phyloP scores from a whole-genome alignment of 2,797 vertebrate species.

The Paratrypauchen microcephalus region DNA sequence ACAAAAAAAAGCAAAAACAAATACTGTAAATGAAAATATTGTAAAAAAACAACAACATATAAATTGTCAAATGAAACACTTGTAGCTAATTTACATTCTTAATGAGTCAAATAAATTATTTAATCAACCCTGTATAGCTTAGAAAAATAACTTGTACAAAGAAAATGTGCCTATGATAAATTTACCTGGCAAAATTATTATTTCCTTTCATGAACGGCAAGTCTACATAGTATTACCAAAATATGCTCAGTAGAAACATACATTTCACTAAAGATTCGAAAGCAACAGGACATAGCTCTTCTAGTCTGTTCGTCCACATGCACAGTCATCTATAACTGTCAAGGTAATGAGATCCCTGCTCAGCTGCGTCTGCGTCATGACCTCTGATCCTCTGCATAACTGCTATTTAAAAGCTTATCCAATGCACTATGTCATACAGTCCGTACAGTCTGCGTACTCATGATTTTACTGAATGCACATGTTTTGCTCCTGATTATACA shows the following conservation, averaged over 20 bases:
- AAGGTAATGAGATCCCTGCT: slow-evolving; percentile 69
- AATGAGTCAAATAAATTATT: too few species aligned
- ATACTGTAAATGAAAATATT: too few species aligned
- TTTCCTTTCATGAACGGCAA: too few species aligned
- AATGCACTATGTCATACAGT: slow-evolving; percentile 34
- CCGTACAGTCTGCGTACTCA: slow-evolving; percentile 48
- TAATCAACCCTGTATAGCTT: too few species aligned
- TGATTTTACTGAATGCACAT: slow-evolving; percentile 30
- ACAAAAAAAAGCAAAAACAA: too few species aligned
- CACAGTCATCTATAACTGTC: slow-evolving; percentile 49
- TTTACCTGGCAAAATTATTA: too few species aligned
- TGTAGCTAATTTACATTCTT: too few species aligned
- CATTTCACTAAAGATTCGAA: neutral
- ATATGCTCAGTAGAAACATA: neutral
- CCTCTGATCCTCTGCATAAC: slow-evolving; percentile 53
- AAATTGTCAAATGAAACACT: too few species aligned
- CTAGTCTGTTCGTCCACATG: neutral
- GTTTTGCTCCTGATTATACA: neutral
- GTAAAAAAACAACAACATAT: too few species aligned
- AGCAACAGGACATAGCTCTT: neutral
- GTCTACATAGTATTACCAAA: too few species aligned
- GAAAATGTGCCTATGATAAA: too few species aligned
- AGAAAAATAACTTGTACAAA: too few species aligned
- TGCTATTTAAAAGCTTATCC: slow-evolving; percentile 67
- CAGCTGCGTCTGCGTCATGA: slow-evolving; percentile 60